These are phyloP conservation scores for Gambelia wislizenii DNA, from an alignment of 2,797 vertebrate species.

Conservation along the genomic window DNA sequence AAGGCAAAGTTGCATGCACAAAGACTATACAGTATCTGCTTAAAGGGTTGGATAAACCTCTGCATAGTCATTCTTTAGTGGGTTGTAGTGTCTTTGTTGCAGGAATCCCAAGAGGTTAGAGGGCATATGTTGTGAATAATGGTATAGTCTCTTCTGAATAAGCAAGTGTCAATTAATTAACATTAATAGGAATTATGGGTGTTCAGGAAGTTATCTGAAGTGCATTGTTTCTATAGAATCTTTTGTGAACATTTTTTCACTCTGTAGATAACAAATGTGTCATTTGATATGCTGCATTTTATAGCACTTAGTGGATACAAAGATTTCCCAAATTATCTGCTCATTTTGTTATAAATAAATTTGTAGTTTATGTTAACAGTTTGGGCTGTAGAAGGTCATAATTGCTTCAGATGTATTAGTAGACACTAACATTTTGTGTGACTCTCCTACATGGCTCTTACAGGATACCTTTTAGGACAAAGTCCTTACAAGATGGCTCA, in stretches of 20 bases:
- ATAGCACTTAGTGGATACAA: neutral
- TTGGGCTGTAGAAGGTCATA: neutral
- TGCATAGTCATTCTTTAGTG: neutral
- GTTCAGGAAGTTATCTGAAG: neutral
- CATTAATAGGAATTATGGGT: conserved; percentile 18
- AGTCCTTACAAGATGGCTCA: neutral
- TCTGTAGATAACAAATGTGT: neutral
- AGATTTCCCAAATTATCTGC: neutral
- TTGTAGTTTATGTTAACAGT: neutral
- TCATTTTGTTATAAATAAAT: neutral
- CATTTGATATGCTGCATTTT: neutral
- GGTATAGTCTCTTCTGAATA: neutral
- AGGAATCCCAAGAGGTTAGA: conserved; percentile 13
- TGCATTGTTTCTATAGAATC: conserved; percentile 17
- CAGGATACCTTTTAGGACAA: neutral
- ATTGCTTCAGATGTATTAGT: neutral
- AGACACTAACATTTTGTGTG: neutral
- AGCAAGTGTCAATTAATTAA: conserved; percentile 24
- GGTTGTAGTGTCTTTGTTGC: neutral
- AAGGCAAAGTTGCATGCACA: neutral
- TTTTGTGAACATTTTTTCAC: conserved; percentile 3
- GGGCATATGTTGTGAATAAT: neutral
- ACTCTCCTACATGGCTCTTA: neutral
- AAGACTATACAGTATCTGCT: neutral
- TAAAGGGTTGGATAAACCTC: neutral